A percentile compares a stretch with the other conserved stretches of the same genome.
Conservation (phyloP, 2,113 vertebrate species). For the Smithornis capensis region DNA sequence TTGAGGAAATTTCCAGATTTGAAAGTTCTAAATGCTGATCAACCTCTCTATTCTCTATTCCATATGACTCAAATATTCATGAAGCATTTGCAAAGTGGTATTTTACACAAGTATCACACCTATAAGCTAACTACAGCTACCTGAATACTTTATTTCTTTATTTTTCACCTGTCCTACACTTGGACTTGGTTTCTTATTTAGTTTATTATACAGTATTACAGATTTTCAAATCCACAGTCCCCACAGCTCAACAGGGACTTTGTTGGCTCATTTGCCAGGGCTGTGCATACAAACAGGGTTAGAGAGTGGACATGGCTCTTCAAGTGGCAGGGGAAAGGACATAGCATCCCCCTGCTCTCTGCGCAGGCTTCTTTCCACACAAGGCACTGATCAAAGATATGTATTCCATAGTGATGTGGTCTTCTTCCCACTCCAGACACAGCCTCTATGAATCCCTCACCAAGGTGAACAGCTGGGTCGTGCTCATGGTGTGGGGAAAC, state of each 20-base stretch:
- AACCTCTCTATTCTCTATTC: neutral
- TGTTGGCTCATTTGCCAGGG: neutral
- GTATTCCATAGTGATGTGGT: neutral
- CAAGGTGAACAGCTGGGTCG: neutral
- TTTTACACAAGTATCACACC: neutral
- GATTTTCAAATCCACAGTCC: neutral
- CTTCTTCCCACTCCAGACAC: neutral
- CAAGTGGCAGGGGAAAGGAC: neutral
- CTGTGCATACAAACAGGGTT: neutral
- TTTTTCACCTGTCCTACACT: neutral
- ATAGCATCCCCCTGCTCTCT: neutral
- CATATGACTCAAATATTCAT: neutral
- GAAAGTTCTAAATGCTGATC: neutral
- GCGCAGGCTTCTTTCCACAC: neutral
- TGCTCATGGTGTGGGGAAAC: neutral
- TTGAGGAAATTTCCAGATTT: neutral
- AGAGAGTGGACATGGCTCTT: rapidly evolving
- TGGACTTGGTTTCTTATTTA: neutral
- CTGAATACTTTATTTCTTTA: neutral
- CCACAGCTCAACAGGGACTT: neutral
- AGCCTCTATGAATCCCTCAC: neutral
- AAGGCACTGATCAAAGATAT: neutral
- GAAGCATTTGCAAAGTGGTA: neutral
- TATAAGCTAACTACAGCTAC: neutral
- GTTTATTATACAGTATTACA: neutral